These are phyloP conservation scores for Hemistola chrysoprasaria DNA, from an alignment of 2,888 invertebrate species.

Conservation along the genomic window DNA sequence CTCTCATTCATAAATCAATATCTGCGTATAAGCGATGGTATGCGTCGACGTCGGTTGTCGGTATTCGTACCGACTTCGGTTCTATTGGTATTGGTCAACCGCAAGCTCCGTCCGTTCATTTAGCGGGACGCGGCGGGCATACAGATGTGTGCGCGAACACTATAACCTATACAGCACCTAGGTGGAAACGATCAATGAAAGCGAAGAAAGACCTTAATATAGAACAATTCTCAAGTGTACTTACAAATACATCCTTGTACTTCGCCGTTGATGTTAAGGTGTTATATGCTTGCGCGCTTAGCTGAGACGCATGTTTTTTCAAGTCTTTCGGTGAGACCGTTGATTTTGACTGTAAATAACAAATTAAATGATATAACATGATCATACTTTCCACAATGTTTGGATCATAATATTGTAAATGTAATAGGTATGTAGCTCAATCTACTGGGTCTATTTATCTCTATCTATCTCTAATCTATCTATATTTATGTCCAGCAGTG, in stretches of 20 bases:
- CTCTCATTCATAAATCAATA: conserved; percentile 53
- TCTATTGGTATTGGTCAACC: conserved; percentile 71
- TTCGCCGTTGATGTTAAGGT: conserved; percentile 46
- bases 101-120: conserved; percentile 77
- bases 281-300: conserved; percentile 51
- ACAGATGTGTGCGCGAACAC: conserved; percentile 67
- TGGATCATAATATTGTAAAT: no score
- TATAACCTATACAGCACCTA: conserved; percentile 45
- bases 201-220: conserved; percentile 49
- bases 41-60: conserved; percentile 49
- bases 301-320: conserved; percentile 45
- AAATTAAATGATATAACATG: conserved; percentile 16
- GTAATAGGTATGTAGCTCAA: no score
- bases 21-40: conserved; percentile 53
- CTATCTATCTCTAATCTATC: no score
- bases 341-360: conserved; percentile 58
- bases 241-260: conserved; percentile 69
- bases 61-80: no score
- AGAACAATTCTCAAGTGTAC: conserved; percentile 43
- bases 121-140: conserved; percentile 76
- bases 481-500: no score
- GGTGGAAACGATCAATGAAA: conserved; percentile 60
- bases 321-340: conserved; percentile 43
- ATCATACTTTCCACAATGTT: no score
- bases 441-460: no score